Base-by-base conservation (phyloP, 2,113 vertebrate genomes). In the Chaetura pelagica region DNA sequence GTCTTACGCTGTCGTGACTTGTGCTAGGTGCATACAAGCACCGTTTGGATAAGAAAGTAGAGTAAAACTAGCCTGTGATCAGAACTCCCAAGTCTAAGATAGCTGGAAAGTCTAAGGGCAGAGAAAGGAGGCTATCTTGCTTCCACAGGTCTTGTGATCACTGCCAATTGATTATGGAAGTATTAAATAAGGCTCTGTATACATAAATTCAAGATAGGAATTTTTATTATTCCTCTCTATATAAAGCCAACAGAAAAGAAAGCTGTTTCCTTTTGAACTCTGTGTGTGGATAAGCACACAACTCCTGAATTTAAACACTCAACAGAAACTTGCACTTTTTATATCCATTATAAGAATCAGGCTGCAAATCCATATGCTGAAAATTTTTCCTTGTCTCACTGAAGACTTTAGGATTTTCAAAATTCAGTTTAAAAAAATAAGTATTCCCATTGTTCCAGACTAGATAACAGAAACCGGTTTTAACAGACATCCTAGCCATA, bases 381-480 rank as follows among this genome's bases (percentile, higher is more conserved):
- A 89, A 69, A 68, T 12, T 4, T 30, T 52, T 68, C 29, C 55
- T 48, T 32, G 23, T 40, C n/a, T 90, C 68, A 68, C 10, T 42
- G 55, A 80, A 89, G 46, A 71, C 35, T 48, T 35, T 42, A 71
- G 29, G 38, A 17, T 75, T 84, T 72, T 75, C 57, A 92, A 85
- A 92, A 81, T 67, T 86, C 24, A 76, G 6, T 63, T 92, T 86
- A 54, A 58, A 86, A 77, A 78, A 44, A 38, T 7, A 83, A 64
- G 17, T 51, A 68, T 73, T 76, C 34, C 48, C 34, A 52, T 71
- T 84, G 72, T 80, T 42, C 63, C 48, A 86, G 62, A 69, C 49
- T 49, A 83, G 54, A 19, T 62, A 94, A 80, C 44, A 93, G 57
- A 82, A 93, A 79, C n/a, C 3, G 4, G 51, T 88, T 92, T 83